A percentile compares a stretch with the other conserved stretches of the same genome.
Conservation (phyloP, 1,140 invertebrate species). For the Drosophila mojavensis region DNA sequence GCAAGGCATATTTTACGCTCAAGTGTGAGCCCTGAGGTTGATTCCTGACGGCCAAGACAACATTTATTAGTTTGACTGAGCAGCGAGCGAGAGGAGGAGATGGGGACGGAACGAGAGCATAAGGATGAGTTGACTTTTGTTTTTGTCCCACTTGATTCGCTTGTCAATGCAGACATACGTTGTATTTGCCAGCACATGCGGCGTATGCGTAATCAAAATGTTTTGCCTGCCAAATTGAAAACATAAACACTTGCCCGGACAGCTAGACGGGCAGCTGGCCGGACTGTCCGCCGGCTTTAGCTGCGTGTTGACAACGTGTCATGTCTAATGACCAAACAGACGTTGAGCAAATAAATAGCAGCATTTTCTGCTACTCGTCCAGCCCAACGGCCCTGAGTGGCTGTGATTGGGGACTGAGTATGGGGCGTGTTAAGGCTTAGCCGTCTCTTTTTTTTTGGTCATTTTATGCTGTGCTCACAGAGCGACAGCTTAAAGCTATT, state of each 20-base stretch:
- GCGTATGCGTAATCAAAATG: slow-evolving; percentile 78
- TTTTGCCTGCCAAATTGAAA: slow-evolving; percentile 69
- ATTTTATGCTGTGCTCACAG: no score
- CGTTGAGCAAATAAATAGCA: slow-evolving; percentile 46
- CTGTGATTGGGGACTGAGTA: not conserved
- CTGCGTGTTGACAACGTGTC: slow-evolving; percentile 56
- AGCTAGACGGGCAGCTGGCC: not conserved
- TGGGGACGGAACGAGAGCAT: not conserved
- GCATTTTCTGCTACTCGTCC: slow-evolving; percentile 21
- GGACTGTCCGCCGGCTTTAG: slow-evolving; percentile 1
- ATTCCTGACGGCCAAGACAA: slow-evolving; percentile 36
- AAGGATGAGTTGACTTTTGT: slow-evolving; percentile 55
- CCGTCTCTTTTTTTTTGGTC: no score
- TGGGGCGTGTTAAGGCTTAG: no score
- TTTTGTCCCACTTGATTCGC: slow-evolving; percentile 58
- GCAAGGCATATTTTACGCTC: not conserved
- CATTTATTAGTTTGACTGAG: slow-evolving; percentile 48
- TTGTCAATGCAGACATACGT: slow-evolving; percentile 63
- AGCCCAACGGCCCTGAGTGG: not conserved
- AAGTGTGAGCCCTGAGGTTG: not conserved
- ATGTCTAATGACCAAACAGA: slow-evolving; percentile 70
- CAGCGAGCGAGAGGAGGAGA: not conserved
- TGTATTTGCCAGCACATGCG: slow-evolving; percentile 40
- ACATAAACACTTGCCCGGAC: slow-evolving; percentile 58
- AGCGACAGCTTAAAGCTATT: no score